Evolutionary conservation across 2,888 invertebrate genomes (phyloP), one percentile per base, ranked within the genome.

Genomic region (Oscheius sp.): DNA sequence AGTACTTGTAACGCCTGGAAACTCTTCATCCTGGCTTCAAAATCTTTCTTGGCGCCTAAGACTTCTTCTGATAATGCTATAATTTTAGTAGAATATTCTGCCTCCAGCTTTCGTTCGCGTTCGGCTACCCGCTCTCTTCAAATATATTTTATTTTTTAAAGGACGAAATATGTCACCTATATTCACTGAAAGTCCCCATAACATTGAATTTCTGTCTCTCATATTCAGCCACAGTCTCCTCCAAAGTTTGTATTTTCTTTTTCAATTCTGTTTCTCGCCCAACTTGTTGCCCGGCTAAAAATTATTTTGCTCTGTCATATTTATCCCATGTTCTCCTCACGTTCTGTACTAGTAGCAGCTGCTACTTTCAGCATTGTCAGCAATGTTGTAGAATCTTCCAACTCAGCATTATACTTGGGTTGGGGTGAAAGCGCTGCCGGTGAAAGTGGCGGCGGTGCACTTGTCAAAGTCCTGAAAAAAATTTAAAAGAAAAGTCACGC

Each of bases 11-110:
- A 72, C 9, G 86, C 82, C 89, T 82, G 91, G 89, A 88, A 91
- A 88, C 89, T 86, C 88, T 83, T 91, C 91, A 76, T 91, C 88
- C 87, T 79, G 86, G 70, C 87, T 89, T 88, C 89, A 89, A 90
- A 91, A 64, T 89, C 89, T 68, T 88, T 86, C 73, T 86, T 86
- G 12, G 86, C 88, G 72, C 89, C 82, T 87, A 91, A 59, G 85
- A 90, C 78, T 85, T 89, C 83, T 89, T 90, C 88, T 70, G 89
- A 80, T 87, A 90, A 61, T 75, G 91, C 69, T 82, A 90, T 88
- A 87, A 91, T 84, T 72, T 89, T 87, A 56, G 81, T 75, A 7
- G 87, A 87, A 75, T 89, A 89, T 63, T 88, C 88, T 0, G 88
- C 88, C 76, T 88, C 88, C 59, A 88, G 71, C 68, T 85, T 88